phyloP scores from a whole-genome alignment of 2,113 vertebrate genomes.

The Mustelus asterias region DNA sequence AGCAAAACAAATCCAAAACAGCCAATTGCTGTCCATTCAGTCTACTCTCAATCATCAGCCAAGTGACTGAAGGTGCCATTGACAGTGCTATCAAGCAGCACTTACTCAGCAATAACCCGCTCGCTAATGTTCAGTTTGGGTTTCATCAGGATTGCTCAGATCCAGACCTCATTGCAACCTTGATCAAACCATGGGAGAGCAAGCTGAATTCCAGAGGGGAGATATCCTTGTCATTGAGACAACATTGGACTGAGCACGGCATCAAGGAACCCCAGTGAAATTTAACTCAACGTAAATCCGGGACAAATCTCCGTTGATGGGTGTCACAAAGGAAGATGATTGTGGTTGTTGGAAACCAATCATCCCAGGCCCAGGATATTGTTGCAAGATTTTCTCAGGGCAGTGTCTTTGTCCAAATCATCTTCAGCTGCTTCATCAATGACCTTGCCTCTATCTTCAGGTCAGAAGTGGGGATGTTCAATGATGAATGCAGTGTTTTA shows the following conservation, averaged over 20 bases:
- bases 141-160: no score
- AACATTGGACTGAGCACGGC: no score
- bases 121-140: no score
- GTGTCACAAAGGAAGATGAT: background rate
- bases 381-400: background rate
- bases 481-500: background rate
- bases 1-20: no score
- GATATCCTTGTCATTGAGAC: background rate
- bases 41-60: no score
- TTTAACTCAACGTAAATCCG: background rate
- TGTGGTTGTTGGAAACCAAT: background rate
- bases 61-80: no score
- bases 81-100: no score
- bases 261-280: background rate
- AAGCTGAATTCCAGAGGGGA: background rate
- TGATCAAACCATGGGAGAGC: background rate
- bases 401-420: background rate
- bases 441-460: no score
- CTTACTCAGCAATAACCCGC: no score
- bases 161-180: background rate
- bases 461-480: no score
- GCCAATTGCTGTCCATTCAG: no score
- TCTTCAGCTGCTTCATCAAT: background rate
- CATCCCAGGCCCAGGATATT: background rate
- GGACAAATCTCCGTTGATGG: background rate